Evolutionary conservation across 2,888 invertebrate genomes (phyloP).

Genomic region (Platyscelio sp.): DNA sequence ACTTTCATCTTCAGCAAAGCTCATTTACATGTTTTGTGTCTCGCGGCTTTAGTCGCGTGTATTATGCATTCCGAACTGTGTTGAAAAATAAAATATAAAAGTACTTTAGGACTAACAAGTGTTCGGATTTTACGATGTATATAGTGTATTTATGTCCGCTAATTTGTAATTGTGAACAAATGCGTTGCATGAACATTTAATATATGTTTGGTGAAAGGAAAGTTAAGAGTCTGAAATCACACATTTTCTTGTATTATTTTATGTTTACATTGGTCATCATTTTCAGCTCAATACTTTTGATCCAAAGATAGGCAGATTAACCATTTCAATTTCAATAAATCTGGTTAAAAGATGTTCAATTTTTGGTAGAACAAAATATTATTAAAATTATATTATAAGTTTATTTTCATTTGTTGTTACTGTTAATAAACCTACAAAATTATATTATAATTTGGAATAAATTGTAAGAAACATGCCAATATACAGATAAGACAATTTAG

Average conservation of each 20-base stretch:
- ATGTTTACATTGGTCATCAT: slow-evolving; percentile 39
- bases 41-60: slow-evolving; percentile 39
- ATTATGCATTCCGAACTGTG: slow-evolving; percentile 48
- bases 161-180: slow-evolving; percentile 51
- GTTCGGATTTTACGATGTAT: slow-evolving; percentile 56
- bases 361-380: no score
- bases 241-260: slow-evolving; percentile 15
- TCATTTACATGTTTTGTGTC: slow-evolving; percentile 45
- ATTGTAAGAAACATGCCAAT: no score
- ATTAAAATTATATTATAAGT: no score
- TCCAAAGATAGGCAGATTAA: no score
- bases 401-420: no score
- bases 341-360: no score
- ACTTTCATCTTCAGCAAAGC: slow-evolving; percentile 26
- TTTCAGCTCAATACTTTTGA: background rate
- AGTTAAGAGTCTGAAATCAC: slow-evolving; percentile 36
- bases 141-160: slow-evolving; percentile 62
- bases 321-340: no score
- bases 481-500: no score
- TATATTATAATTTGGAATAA: no score
- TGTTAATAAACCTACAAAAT: no score
- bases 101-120: slow-evolving; percentile 32
- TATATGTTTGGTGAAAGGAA: slow-evolving; percentile 46
- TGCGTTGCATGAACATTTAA: slow-evolving; percentile 39
- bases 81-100: slow-evolving; percentile 2